Evolutionary conservation across 1,140 invertebrate species (phyloP), one percentile per base, ranked within the genome.

Genomic region (Hyles vespertilio): DNA sequence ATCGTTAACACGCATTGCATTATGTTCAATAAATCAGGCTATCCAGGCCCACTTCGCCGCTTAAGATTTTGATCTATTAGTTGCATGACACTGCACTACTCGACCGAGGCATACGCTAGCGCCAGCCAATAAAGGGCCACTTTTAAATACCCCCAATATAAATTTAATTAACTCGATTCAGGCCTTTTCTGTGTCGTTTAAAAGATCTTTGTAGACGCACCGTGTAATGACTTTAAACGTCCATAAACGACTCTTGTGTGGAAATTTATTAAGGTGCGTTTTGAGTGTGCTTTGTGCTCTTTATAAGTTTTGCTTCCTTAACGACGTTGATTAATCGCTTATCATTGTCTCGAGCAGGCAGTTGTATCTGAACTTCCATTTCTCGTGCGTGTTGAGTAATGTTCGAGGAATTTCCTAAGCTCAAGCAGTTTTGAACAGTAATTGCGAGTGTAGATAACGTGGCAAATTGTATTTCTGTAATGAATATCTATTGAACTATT

Each of bases 41-140:
- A 75, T 79, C 79, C 69, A 68, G 65, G 58, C 71, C 61, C 75
- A 81, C 80, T 86, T 74, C 74, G 67, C 69, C 68, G 70, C 66
- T 74, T 72, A 80, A 81, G 82, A 86, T 88, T 88, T 73, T 79
- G 81, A 88, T 86, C 86, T 89, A 89, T 89, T 89, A 87, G 74
- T 70, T 72, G 64, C 62, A 74, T 89, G 86, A 89, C 82, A 63
- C 32, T 60, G 77, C 84, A 71, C 36, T 74, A 77, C 68, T 63
- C 59, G 57, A 47, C 51, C 53, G 55, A 69, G 69, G 73, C 77
- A 83, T 81, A 80, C 79, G 79, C 80, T 84, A 87, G 82, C 82
- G 81, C 82, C 81, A 79, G 72, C 61, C 72, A 77, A 81, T 80
- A 84, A 83, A 81, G 68, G 72, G 60, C 74, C 75, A 79, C 79